Percentiles rank a stretch among this genome's conserved stretches.
phyloP scores from a whole-genome alignment of 1,140 invertebrate genomes.

The Hyles vespertilio region DNA sequence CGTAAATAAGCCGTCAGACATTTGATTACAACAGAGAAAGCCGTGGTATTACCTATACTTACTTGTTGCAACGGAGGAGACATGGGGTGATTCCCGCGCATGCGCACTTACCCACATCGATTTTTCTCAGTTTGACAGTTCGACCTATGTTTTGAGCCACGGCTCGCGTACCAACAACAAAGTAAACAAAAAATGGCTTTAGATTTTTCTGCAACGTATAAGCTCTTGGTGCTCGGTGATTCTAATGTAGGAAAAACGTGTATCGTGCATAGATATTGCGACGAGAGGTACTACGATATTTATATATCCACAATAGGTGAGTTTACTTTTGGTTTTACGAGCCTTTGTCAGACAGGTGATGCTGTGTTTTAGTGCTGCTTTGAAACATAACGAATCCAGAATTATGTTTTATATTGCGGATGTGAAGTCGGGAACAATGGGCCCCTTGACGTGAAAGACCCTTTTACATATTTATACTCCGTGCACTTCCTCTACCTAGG shows the following conservation, averaged over 20 bases:
- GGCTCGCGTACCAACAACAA: slow-evolving; percentile 47
- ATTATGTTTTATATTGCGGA: slow-evolving; percentile 32
- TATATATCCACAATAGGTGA: slow-evolving; percentile 95
- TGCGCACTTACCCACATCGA: slow-evolving; percentile 63
- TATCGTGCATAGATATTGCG: slow-evolving; percentile 92
- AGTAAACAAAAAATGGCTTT: slow-evolving; percentile 82
- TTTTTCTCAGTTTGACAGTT: slow-evolving; percentile 73
- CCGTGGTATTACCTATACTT: slow-evolving; percentile 12
- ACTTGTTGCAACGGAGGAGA: slow-evolving; percentile 35
- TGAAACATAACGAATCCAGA: slow-evolving; percentile 23
- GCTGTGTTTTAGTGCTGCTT: slow-evolving; percentile 37
- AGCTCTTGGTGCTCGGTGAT: slow-evolving; percentile 91
- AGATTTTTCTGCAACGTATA: slow-evolving; percentile 89
- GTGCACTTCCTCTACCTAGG: slow-evolving; percentile 12
- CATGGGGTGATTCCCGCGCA: slow-evolving; percentile 42
- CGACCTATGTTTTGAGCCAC: slow-evolving; percentile 61
- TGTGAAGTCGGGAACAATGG: slow-evolving; percentile 30
- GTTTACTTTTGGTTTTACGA: slow-evolving; percentile 61
- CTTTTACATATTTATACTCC: slow-evolving; percentile 16
- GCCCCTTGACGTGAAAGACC: slow-evolving; percentile 17
- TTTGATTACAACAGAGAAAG: slow-evolving; percentile 1
- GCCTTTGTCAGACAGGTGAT: slow-evolving; percentile 49
- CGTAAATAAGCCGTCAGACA: no score
- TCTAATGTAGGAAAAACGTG: slow-evolving; percentile 95
- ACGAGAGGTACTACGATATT: slow-evolving; percentile 92